These are phyloP conservation scores for Seriola rivoliana DNA, from an alignment of 2,113 vertebrate genomes.

Conservation along the genomic window DNA sequence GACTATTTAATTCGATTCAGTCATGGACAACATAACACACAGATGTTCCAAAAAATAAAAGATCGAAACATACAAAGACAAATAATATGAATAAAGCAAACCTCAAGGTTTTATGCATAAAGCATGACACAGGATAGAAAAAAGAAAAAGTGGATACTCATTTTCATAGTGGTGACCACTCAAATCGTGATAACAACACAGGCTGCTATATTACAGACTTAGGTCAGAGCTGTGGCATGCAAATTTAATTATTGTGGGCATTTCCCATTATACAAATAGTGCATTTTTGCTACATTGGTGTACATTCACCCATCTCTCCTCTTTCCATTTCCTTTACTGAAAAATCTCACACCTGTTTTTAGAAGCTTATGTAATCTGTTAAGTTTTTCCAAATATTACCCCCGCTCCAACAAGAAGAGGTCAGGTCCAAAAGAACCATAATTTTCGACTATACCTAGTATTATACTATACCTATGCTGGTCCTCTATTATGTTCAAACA, in stretches of 20 bases:
- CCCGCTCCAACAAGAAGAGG: no score
- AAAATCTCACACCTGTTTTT: background rate
- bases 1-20: background rate
- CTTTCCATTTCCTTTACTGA: background rate
- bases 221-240: constrained; percentile 37
- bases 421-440: no score
- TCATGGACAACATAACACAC: background rate
- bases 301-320: background rate
- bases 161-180: background rate
- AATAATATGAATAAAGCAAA: background rate
- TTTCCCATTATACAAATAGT: constrained; percentile 28
- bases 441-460: no score
- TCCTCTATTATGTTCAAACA: no score
- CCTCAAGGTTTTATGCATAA: background rate
- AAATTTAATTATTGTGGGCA: constrained; percentile 35
- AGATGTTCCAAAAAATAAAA: background rate
- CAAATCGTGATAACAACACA: constrained; percentile 4
- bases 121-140: background rate
- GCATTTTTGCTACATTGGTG: constrained; percentile 10
- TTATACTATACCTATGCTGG: no score
- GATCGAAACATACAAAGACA: background rate
- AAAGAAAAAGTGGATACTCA: background rate
- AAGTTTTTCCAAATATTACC: no score
- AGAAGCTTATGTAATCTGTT: background rate
- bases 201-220: background rate